Base-by-base conservation (phyloP, 2,113 vertebrate species). In the Percina caprodes region DNA sequence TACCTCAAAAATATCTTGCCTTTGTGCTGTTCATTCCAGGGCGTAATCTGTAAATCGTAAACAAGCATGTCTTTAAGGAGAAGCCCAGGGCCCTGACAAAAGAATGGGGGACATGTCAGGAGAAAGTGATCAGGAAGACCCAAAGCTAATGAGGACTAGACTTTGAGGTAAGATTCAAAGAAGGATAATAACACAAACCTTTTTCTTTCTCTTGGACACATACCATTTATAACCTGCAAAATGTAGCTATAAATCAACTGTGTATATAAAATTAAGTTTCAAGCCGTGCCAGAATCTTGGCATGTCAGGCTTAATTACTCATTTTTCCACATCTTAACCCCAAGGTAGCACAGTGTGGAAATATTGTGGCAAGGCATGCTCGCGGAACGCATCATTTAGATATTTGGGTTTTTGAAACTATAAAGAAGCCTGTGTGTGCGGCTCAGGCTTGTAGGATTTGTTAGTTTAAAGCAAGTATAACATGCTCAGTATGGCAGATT, bases 31-130 rank as follows among this genome's bases (percentile, higher is more conserved):
- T 89, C 56, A 86, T 91, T 89, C 83, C 82, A 76, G 23, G 88
- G 80, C 74, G 39, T 73, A 68, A 85, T 84, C 15, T 75, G 63
- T 83, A 85, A 91, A 85, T 86, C 35, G 79, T 88, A 86, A 92
- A 89, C 87, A 90, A 85, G 70, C 33, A 9, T n/a, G 49, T 82
- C 60, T 70, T 80, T 21, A 72, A 69, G 79, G 65, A 71, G 49
- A 71, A 77, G 74, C 70, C 54, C 30, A 6, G 30, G 77, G 73
- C 60, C 67, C 16, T 7, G 26, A 66, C 46, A 55, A 39, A 65
- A 58, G 69, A 80, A 30, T 35, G 33, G 68, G n/a, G 19, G 30
- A 59, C 26, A 30, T 63, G 77, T 85, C 59, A 73, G 71, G 68
- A 70, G 63, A 73, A 69, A 79, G 54, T 62, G 74, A 84, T 84